These are phyloP conservation scores for Ceramica pisi DNA, from an alignment of 2,888 invertebrate genomes.

Conservation along the genomic window DNA sequence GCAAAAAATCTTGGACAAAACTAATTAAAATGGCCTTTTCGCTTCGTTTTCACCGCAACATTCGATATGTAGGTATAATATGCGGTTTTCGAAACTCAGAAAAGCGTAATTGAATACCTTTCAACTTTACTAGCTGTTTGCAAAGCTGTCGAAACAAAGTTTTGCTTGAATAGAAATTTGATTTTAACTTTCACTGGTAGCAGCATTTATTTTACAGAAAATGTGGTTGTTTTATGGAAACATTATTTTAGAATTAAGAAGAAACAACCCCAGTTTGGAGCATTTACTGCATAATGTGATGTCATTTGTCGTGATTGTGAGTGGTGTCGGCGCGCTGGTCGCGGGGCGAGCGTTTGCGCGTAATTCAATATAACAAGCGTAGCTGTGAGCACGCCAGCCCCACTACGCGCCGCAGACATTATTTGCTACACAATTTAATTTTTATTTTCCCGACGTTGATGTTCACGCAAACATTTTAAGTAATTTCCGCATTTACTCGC, in stretches of 20 bases:
- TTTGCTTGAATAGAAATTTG: slow-evolving; percentile 70
- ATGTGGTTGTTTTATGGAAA: slow-evolving; percentile 48
- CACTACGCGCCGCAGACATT: slow-evolving; percentile 33
- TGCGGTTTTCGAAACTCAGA: slow-evolving; percentile 67
- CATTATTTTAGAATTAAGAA: slow-evolving; percentile 33
- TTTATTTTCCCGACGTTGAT: slow-evolving; percentile 22
- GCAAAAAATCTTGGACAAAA: slow-evolving; percentile 26
- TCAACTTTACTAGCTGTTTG: slow-evolving; percentile 74
- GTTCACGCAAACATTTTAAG: slow-evolving; percentile 20
- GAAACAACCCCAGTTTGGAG: not conserved
- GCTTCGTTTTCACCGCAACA: slow-evolving; percentile 52
- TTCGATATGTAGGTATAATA: slow-evolving; percentile 63
- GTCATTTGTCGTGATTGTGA: slow-evolving; percentile 47
- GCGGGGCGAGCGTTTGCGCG: slow-evolving; percentile 35
- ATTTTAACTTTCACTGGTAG: slow-evolving; percentile 69
- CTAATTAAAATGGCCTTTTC: slow-evolving; percentile 46
- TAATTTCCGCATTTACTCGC: slow-evolving; percentile 27
- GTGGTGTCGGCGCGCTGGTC: slow-evolving; percentile 7
- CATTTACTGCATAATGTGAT: slow-evolving; percentile 41
- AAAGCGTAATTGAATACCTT: slow-evolving; percentile 75
- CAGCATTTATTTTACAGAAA: slow-evolving; percentile 61
- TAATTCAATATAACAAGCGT: slow-evolving; percentile 68
- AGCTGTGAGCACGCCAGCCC: slow-evolving; percentile 41
- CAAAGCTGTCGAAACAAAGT: slow-evolving; percentile 74
- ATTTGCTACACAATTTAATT: slow-evolving; percentile 42